phyloP scores from a whole-genome alignment of 2,113 vertebrate species.

The Oryzias javanicus region DNA sequence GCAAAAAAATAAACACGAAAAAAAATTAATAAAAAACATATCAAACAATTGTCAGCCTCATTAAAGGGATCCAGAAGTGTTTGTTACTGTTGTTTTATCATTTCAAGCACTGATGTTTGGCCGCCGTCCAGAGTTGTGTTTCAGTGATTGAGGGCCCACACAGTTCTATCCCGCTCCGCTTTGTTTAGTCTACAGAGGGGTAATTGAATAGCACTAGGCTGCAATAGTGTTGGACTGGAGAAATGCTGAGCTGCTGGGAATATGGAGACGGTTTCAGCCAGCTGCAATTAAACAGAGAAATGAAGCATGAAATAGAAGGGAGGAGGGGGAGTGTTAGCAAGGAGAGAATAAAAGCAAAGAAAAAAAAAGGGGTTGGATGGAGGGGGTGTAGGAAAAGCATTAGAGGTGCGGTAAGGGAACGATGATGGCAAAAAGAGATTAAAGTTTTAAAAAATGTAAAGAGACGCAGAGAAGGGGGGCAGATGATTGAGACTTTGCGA shows the following conservation, averaged over 20 bases:
- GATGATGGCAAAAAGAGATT: constrained; percentile 24
- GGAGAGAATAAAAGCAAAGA: constrained; percentile 35
- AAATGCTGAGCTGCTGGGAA: constrained; percentile 61
- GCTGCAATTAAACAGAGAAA: constrained; percentile 80
- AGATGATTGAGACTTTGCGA: constrained; percentile 19
- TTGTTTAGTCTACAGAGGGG: constrained; percentile 59
- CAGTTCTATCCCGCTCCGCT: constrained; percentile 45
- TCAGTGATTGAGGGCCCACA: constrained; percentile 61
- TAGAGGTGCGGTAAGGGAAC: constrained; percentile 5
- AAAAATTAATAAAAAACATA: neutral
- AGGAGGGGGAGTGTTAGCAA: constrained; percentile 37
- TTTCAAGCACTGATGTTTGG: constrained; percentile 42
- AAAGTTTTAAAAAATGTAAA: constrained; percentile 14
- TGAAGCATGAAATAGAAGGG: constrained; percentile 74
- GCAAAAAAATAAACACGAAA: neutral
- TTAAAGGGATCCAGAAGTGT: neutral
- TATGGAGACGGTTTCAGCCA: constrained; percentile 67
- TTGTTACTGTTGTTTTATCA: constrained; percentile 35
- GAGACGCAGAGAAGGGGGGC: neutral
- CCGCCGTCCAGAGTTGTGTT: constrained; percentile 48
- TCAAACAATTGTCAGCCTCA: neutral
- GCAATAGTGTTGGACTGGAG: constrained; percentile 61
- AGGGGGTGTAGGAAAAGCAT: constrained; percentile 21
- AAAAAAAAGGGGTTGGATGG: constrained; percentile 11
- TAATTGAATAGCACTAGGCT: constrained; percentile 73